Evolutionary conservation across 2,888 invertebrate genomes (phyloP).

Genomic region (Laspeyria flexula): DNA sequence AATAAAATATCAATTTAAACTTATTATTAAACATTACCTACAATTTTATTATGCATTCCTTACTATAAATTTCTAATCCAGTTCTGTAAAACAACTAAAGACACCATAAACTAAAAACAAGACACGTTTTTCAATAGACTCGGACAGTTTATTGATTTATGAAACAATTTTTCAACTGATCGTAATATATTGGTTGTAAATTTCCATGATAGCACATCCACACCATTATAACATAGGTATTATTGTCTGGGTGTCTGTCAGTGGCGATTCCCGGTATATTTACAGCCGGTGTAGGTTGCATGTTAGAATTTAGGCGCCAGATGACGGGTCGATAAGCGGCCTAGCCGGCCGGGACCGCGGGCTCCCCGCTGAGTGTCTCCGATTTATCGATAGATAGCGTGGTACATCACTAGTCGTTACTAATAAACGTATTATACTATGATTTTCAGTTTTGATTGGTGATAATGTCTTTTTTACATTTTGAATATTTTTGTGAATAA

Average conservation of each 20-base stretch:
- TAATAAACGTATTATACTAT: slow-evolving; percentile 18
- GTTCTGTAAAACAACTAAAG: too few species aligned
- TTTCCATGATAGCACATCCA: slow-evolving; percentile 37
- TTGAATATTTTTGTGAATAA: too few species aligned
- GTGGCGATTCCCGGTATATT: slow-evolving; percentile 52
- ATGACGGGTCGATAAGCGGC: slow-evolving; percentile 64
- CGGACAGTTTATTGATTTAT: slow-evolving; percentile 30
- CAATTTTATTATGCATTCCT: too few species aligned
- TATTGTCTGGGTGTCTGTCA: slow-evolving; percentile 50
- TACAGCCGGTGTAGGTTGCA: slow-evolving; percentile 52
- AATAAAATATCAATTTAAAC: too few species aligned
- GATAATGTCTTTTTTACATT: not conserved
- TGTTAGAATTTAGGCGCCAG: slow-evolving; percentile 81
- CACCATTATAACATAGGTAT: slow-evolving; percentile 27
- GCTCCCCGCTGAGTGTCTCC: slow-evolving; percentile 58
- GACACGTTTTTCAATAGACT: slow-evolving; percentile 16
- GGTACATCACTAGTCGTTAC: slow-evolving; percentile 42
- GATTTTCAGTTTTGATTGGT: slow-evolving; percentile 34
- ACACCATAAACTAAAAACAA: slow-evolving; percentile 4
- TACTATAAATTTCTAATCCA: too few species aligned
- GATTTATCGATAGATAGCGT: slow-evolving; percentile 64
- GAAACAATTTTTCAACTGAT: not conserved
- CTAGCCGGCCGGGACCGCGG: too few species aligned
- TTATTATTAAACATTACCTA: too few species aligned
- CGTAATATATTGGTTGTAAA: slow-evolving; percentile 21